Evolutionary conservation across 2,113 vertebrate species (phyloP).

Genomic region (Falco punctatus): DNA sequence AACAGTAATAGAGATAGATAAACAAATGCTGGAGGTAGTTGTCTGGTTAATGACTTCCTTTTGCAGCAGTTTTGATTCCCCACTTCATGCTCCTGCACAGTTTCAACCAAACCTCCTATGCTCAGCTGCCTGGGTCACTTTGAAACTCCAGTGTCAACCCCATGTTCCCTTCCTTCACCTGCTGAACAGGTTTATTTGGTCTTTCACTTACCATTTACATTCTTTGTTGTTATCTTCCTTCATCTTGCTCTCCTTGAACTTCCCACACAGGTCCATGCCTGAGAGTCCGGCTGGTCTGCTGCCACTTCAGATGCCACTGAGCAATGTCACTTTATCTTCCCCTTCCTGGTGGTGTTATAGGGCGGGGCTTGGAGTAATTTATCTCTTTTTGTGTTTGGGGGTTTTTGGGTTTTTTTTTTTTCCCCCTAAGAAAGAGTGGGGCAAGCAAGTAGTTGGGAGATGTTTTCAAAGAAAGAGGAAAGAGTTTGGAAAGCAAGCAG

Average conservation of each 20-base stretch:
- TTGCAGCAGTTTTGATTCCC: background rate
- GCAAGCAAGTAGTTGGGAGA: background rate
- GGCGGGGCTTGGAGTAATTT: background rate
- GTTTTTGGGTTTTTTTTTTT: too few relatives aligned
- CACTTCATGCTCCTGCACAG: background rate
- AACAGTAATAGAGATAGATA: slow-evolving; percentile 55
- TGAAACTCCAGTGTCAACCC: background rate
- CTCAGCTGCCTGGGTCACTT: background rate
- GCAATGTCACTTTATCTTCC: background rate
- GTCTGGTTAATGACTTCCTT: slow-evolving; percentile 45
- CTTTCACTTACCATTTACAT: background rate
- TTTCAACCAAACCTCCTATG: background rate
- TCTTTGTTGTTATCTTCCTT: too few relatives aligned
- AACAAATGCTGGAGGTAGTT: slow-evolving; percentile 39
- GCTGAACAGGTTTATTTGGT: background rate
- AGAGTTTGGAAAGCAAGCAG: background rate
- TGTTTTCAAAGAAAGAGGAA: background rate
- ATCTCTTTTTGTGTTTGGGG: background rate
- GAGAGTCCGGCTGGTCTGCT: background rate
- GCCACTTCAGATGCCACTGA: background rate
- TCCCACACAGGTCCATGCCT: background rate
- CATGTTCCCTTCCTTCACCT: background rate
- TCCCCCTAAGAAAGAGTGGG: background rate
- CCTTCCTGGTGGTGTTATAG: background rate
- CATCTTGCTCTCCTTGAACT: background rate